Evolutionary conservation across 2,113 vertebrate genomes (phyloP).

Genomic region (Coryphaenoides rupestris): DNA sequence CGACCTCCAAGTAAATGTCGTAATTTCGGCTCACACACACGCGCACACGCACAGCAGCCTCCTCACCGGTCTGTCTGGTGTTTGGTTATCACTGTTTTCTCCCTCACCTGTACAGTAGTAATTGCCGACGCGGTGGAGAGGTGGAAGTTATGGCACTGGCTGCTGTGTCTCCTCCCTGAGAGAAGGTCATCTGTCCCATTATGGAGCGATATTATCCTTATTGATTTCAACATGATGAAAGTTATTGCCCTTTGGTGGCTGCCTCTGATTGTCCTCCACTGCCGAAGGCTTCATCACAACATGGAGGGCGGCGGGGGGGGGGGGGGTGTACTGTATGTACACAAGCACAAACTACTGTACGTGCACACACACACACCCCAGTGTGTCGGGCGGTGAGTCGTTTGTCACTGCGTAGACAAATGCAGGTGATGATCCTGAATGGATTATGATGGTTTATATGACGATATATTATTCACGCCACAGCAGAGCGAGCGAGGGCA

Average conservation of each 20-base stretch:
- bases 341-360: background rate
- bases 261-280: slow-evolving; percentile 4
- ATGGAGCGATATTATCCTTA: slow-evolving; percentile 37
- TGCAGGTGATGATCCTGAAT: too few relatives aligned
- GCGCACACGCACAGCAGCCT: too few relatives aligned
- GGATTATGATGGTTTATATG: slow-evolving; percentile 1
- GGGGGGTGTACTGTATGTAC: too few relatives aligned
- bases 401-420: slow-evolving; percentile 21
- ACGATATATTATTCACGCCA: too few relatives aligned
- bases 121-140: background rate
- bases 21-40: too few relatives aligned
- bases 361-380: background rate
- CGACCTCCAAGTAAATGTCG: too few relatives aligned
- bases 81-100: too few relatives aligned
- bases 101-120: slow-evolving; percentile 19
- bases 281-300: background rate
- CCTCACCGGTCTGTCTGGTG: too few relatives aligned
- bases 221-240: slow-evolving; percentile 32
- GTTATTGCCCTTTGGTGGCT: slow-evolving; percentile 42
- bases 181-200: slow-evolving; percentile 50
- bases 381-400: slow-evolving; percentile 8
- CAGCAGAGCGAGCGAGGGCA: too few relatives aligned
- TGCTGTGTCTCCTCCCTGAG: slow-evolving; percentile 21
- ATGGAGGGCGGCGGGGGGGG: too few relatives aligned
- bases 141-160: slow-evolving; percentile 27